Conservation (phyloP, 2,113 vertebrate genomes). For the Cavia porcellus region DNA sequence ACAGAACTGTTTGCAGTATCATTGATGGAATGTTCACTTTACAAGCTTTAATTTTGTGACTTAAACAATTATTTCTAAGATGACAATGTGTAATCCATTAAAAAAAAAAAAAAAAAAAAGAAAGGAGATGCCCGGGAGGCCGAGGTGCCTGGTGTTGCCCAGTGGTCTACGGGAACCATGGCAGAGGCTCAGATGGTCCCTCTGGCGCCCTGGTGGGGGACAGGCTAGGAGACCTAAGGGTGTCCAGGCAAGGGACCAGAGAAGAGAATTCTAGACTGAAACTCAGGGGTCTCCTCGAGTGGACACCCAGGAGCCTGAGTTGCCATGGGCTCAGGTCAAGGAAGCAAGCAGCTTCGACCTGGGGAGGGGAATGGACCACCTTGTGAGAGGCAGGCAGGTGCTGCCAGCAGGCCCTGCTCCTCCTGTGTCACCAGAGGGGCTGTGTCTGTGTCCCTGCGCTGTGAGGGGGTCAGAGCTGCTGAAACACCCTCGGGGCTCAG, state of each 20-base stretch:
- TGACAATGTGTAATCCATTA: too few relatives aligned
- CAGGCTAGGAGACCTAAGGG: background rate
- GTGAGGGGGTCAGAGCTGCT: background rate
- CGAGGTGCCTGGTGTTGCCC: background rate
- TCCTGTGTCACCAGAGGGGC: background rate
- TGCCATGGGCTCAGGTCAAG: background rate
- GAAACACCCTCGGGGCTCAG: background rate
- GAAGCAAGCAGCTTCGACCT: background rate
- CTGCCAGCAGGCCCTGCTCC: background rate
- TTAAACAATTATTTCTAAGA: too few relatives aligned
- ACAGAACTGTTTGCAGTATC: too few relatives aligned
- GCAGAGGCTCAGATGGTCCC: background rate
- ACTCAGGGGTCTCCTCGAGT: background rate
- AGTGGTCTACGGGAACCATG: background rate
- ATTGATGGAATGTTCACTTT: too few relatives aligned
- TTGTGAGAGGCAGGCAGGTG: background rate
- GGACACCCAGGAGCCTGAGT: background rate
- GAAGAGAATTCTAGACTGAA: background rate
- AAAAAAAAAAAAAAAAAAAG: too few relatives aligned
- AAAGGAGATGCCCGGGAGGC: background rate
- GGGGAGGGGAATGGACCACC: background rate
- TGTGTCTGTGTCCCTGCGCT: background rate
- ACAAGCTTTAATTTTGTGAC: too few relatives aligned
- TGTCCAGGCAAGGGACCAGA: background rate
- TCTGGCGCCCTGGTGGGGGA: background rate